Base-by-base conservation (phyloP, 2,797 vertebrate species). In the Chaunax sp. region DNA sequence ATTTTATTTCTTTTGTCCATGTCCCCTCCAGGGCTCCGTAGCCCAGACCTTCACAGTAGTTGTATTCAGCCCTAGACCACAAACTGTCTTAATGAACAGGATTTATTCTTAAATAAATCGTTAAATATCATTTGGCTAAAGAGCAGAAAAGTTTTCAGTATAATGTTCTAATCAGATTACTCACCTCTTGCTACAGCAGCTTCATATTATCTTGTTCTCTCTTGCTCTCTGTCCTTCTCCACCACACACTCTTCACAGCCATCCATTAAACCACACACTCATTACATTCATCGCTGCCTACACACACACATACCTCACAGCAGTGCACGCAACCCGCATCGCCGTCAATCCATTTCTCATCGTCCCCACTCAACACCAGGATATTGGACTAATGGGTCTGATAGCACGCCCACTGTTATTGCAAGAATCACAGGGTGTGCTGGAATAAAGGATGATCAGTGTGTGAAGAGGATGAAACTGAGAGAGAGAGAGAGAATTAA, bases 311-410 rank as follows among this genome's bases (percentile, higher is more conserved):
- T 8, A 69, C 57, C 59, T 75, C 70, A 51, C 54, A 75, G 65
- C 64, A 56, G 59, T 57, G 61, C 64, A 79, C 44, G 40, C 74
- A 74, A 69, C 84, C 81, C 49, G n/a, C 77, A 75, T 75, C 54
- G 6, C 41, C 20, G 14, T 51, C 67, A 56, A 82, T 85, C 72
- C 77, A 85, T 88, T 85, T 56, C 80, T 87, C 85, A 75, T 74
- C 70, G 28, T 79, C 87, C 72, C 72, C 85, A 73, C 79, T 89
- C 86, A 83, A 69, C 87, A 50, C 64, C 6, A 4, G 71, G 59
- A 79, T 80, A 78, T 70, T 63, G 75, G 71, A 78, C 81, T 89
- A 88, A 90, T 86, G 80, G 86, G 77, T 80, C 72, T 62, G 75
- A 86, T 77, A 64, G 79, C 65, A 65, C 77, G 35, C 81, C 83